phyloP scores from a whole-genome alignment of 2,888 invertebrate species.

The Chymomyza amoena region DNA sequence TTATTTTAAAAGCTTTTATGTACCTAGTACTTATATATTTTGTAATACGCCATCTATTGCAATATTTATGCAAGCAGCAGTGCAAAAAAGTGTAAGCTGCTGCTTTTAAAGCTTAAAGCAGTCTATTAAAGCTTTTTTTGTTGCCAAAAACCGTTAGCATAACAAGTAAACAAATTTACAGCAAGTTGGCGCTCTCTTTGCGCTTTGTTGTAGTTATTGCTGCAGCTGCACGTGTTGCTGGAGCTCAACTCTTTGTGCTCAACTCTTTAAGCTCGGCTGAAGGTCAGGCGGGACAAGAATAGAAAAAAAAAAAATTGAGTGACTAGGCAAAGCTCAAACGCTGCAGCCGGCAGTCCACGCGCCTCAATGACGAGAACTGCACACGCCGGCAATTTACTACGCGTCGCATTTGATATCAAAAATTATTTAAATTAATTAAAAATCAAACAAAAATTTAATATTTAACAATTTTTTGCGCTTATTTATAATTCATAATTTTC shows the following conservation, averaged over 20 bases:
- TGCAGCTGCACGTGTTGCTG: background rate
- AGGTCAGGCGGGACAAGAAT: slow-evolving; percentile 59
- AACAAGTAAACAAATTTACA: background rate
- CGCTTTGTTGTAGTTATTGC: background rate
- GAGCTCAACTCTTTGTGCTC: background rate
- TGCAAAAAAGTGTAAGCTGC: too few relatives aligned
- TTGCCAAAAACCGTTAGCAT: background rate
- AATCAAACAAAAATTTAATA: background rate
- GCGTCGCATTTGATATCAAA: background rate
- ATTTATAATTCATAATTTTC: slow-evolving; percentile 1
- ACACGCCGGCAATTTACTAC: background rate
- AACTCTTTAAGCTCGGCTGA: slow-evolving; percentile 26
- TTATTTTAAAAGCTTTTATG: too few relatives aligned
- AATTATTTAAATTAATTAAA: background rate
- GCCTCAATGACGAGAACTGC: slow-evolving; percentile 59
- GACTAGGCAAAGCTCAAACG: slow-evolving; percentile 20
- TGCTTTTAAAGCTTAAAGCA: too few relatives aligned
- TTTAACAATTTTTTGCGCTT: background rate
- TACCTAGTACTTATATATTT: too few relatives aligned
- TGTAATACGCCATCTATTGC: too few relatives aligned
- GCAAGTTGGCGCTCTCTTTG: background rate
- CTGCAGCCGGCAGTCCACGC: slow-evolving; percentile 50
- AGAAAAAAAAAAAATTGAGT: background rate
- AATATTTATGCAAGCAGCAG: too few relatives aligned
- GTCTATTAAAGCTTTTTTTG: too few relatives aligned